Base-by-base conservation (phyloP, 1,140 invertebrate species). In the Lordiphosa collinella region DNA sequence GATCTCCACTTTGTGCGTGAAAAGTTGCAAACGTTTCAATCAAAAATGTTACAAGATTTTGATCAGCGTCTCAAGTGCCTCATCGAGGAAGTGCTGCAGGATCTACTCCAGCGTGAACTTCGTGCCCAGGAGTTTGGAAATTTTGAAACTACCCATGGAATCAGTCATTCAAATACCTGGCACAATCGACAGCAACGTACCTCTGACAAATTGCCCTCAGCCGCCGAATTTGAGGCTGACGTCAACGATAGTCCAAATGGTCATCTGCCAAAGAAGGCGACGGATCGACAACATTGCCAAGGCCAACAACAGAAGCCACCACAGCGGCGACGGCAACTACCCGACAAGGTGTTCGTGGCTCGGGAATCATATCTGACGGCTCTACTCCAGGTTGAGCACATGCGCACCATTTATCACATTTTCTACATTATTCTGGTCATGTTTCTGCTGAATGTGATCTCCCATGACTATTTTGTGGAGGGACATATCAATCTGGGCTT, bases 401-500 rank as follows among this genome's bases (percentile, higher is more conserved):
- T 97, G 57, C 91, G 91, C 74, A 94, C 95, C 0, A 93, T 97
- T 51, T 95, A 96, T 86, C 93, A 97, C 89, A 93, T 97, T 46
- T 96, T 96, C 89, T 91, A 94, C n/a, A 93, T 93, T 36, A 94
- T 94, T 63, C 90, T 97, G 14, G 91, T 96, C 37, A 90, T 96
- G 38, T 91, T 96, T 51, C 90, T 95, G 40, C 86, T 95, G 22
- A 93, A 95, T 69, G 94, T 93, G 1, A 89, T 93, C 9, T 90
- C 93, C 7, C 92, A 92, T 65, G 95, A 96, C 84, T 90, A 94
- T 55, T 89, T 95, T 14, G 92, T 95, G 62, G 91, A 91, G 54
- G 94, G 94, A 80, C 73, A 90, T 64, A 89, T 91, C 59, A 90
- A 91, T 43, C 60, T 92, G 6, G 91, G 90, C 0, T 51, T 91